These are phyloP conservation scores for Heptranchias perlo DNA, from an alignment of 2,113 vertebrate species.

Conservation along the genomic window DNA sequence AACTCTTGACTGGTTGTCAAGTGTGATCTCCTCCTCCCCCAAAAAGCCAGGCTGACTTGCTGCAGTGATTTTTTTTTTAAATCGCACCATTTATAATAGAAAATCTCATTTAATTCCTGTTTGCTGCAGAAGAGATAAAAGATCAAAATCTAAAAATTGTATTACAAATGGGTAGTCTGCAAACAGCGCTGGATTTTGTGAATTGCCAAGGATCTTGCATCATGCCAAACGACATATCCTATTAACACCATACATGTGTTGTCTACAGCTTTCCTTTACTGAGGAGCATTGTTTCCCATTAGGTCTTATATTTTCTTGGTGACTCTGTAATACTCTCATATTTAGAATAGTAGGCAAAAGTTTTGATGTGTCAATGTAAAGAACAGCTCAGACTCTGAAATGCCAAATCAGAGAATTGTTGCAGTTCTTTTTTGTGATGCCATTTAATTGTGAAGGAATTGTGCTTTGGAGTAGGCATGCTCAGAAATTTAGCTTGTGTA, in stretches of 20 bases:
- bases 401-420: neutral
- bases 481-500: neutral
- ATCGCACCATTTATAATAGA: neutral
- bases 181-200: too few relatives aligned
- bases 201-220: too few relatives aligned
- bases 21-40: neutral
- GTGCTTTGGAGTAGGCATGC: neutral
- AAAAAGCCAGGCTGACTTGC: neutral
- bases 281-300: neutral
- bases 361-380: neutral
- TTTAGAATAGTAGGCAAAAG: neutral
- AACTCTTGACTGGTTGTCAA: neutral
- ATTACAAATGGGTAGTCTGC: too few relatives aligned
- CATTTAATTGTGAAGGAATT: neutral
- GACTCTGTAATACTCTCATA: neutral
- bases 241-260: too few relatives aligned
- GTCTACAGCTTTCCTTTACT: too few relatives aligned
- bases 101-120: neutral
- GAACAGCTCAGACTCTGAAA: neutral
- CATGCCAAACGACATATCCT: too few relatives aligned
- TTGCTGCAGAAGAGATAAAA: too few relatives aligned
- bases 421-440: neutral
- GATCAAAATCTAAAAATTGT: too few relatives aligned
- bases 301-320: neutral
- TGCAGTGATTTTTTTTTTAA: neutral